phyloP scores from a whole-genome alignment of 2,888 invertebrate genomes.

The Autographa pulchrina region DNA sequence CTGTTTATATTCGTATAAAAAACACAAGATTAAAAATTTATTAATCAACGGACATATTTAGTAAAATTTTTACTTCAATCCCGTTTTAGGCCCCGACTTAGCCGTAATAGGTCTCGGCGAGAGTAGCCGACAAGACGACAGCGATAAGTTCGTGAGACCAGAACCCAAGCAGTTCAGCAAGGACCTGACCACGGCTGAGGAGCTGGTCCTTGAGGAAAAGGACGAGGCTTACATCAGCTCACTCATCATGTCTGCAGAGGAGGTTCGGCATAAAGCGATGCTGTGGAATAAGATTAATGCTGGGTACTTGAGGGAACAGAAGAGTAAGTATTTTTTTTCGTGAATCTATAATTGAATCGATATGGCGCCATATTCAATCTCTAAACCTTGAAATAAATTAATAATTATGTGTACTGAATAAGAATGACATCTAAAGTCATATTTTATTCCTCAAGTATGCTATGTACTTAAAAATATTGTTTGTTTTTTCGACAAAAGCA shows the following conservation, averaged over 20 bases:
- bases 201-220: slow-evolving; percentile 92
- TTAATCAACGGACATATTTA: too few relatives aligned
- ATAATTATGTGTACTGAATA: too few relatives aligned
- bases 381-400: too few relatives aligned
- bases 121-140: slow-evolving; percentile 70
- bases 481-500: too few relatives aligned
- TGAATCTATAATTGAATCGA: neutral
- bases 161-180: slow-evolving; percentile 74
- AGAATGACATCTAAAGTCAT: too few relatives aligned
- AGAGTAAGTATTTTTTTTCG: slow-evolving; percentile 88
- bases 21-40: too few relatives aligned
- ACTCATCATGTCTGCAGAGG: slow-evolving; percentile 93
- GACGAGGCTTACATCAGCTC: slow-evolving; percentile 97
- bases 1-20: too few relatives aligned
- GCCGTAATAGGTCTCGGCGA: slow-evolving; percentile 93
- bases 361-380: neutral
- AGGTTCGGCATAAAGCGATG: slow-evolving; percentile 94
- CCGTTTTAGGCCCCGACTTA: slow-evolving; percentile 92
- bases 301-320: slow-evolving; percentile 95
- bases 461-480: too few relatives aligned
- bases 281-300: slow-evolving; percentile 97
- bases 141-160: slow-evolving; percentile 78
- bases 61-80: too few relatives aligned
- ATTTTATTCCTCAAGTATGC: too few relatives aligned
- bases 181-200: slow-evolving; percentile 80